phyloP scores from a whole-genome alignment of 2,888 invertebrate genomes.

The Eupithecia vulgata region DNA sequence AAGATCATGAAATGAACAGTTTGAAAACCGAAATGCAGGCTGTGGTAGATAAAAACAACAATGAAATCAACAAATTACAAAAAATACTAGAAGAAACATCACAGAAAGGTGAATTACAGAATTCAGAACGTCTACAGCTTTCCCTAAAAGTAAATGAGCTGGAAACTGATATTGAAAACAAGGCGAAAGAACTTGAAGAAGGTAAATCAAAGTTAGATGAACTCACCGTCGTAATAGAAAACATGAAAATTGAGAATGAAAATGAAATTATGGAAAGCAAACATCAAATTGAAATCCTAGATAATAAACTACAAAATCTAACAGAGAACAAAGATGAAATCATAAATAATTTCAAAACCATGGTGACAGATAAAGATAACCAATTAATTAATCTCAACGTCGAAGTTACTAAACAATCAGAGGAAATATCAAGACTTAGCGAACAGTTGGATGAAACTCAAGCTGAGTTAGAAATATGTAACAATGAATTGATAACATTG shows the following conservation, averaged over 20 bases:
- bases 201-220: constrained; percentile 50
- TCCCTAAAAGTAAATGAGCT: constrained; percentile 50
- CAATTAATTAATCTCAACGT: constrained; percentile 68
- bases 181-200: constrained; percentile 52
- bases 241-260: constrained; percentile 72
- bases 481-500: constrained; percentile 63
- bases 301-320: constrained; percentile 73
- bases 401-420: constrained; percentile 66
- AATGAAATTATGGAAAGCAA: constrained; percentile 70
- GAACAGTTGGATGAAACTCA: constrained; percentile 68
- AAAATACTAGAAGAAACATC: constrained; percentile 51
- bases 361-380: constrained; percentile 65
- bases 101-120: constrained; percentile 48
- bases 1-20: constrained; percentile 50
- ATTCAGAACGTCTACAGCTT: constrained; percentile 49
- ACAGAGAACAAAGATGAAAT: constrained; percentile 64
- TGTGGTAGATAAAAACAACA: constrained; percentile 48
- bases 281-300: constrained; percentile 63
- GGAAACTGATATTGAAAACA: constrained; percentile 48
- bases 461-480: constrained; percentile 70
- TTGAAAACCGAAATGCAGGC: constrained; percentile 49
- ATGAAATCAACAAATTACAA: constrained; percentile 51
- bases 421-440: constrained; percentile 58
- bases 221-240: constrained; percentile 47
- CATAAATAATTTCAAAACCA: constrained; percentile 60